A percentile compares a stretch with the other conserved stretches of the same genome.
These are phyloP conservation scores for Eurosta solidaginis DNA, from an alignment of 1,140 invertebrate genomes.

Conservation along the genomic window DNA sequence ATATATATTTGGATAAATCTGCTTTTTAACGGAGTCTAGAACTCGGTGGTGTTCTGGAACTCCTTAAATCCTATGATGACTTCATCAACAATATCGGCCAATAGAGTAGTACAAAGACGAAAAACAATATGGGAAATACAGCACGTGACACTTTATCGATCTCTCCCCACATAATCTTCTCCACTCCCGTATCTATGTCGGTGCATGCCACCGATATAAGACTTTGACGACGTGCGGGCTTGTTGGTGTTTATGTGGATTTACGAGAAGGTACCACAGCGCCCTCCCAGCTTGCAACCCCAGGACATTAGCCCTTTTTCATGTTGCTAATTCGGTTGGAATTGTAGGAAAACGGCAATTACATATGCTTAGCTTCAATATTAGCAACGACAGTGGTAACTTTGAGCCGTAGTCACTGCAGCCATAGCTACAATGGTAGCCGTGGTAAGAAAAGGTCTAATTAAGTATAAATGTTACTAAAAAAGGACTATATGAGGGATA, in stretches of 20 bases:
- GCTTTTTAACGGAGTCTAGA: conserved; percentile 58
- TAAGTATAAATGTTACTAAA: too few species aligned
- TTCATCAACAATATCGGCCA: conserved; percentile 75
- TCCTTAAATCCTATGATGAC: conserved; percentile 62
- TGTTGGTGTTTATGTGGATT: conserved; percentile 62
- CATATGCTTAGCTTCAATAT: too few species aligned
- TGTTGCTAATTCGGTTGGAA: conserved; percentile 65
- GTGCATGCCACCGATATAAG: conserved; percentile 64
- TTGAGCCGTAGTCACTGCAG: too few species aligned
- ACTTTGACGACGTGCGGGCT: conserved; percentile 53
- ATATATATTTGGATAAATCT: background rate
- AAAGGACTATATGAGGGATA: too few species aligned
- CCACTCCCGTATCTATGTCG: conserved; percentile 67
- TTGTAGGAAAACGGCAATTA: background rate
- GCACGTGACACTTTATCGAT: conserved; percentile 71
- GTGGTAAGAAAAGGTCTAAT: too few species aligned
- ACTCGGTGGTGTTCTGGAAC: conserved; percentile 49
- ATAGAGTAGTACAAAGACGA: conserved; percentile 74
- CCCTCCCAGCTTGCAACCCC: conserved; percentile 68
- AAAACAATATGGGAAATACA: conserved; percentile 75
- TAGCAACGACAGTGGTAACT: too few species aligned
- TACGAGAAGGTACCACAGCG: conserved; percentile 64
- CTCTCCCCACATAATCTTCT: conserved; percentile 70
- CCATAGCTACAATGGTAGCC: too few species aligned
- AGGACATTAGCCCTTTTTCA: conserved; percentile 67